A percentile compares a stretch with the other conserved stretches of the same genome.
Conservation (phyloP, 2,888 invertebrate genomes). For the Kuschelorhynchus macadamiae region DNA sequence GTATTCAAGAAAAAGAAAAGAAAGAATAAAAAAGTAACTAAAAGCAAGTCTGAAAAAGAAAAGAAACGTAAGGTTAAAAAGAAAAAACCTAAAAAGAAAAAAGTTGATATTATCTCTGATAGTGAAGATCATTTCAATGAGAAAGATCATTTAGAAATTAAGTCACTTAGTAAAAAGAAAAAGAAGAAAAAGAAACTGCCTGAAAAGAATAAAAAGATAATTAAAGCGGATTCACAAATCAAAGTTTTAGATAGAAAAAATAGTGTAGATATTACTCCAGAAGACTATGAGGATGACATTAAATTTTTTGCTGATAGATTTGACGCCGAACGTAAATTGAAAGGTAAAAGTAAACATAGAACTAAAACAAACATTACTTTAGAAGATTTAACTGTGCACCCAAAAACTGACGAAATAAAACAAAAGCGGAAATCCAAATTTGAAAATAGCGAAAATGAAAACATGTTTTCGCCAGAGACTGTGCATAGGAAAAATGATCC, state of each 20-base stretch:
- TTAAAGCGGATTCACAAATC: not conserved
- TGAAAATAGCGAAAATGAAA: conserved; percentile 3
- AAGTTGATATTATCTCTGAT: conserved; percentile 15
- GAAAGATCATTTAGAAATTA: conserved; percentile 22
- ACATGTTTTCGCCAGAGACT: not conserved
- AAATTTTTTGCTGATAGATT: conserved; percentile 44
- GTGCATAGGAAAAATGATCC: conserved; percentile 2
- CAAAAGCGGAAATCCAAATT: conserved; percentile 6
- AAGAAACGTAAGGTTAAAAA: conserved; percentile 30
- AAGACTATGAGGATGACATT: conserved; percentile 53
- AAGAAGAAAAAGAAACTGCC: conserved; percentile 18
- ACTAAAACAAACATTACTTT: conserved; percentile 23
- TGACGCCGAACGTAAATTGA: conserved; percentile 48
- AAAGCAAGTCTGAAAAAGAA: conserved; percentile 23
- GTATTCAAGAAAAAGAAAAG: conserved; percentile 36
- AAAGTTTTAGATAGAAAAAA: conserved; percentile 19
- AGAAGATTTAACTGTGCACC: conserved; percentile 24
- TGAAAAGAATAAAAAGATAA: conserved; percentile 21
- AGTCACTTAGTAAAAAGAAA: conserved; percentile 26
- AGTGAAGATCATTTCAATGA: conserved; percentile 55
- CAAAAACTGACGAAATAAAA: conserved; percentile 7
- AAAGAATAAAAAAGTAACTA: conserved; percentile 26
- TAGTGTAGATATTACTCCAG: conserved; percentile 32
- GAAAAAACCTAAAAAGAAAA: conserved; percentile 35
- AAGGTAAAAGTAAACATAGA: conserved; percentile 35